Percentiles rank a stretch among this genome's conserved stretches.
Conservation (phyloP, 1,140 invertebrate species). For the Rhagoletis zephyria region DNA sequence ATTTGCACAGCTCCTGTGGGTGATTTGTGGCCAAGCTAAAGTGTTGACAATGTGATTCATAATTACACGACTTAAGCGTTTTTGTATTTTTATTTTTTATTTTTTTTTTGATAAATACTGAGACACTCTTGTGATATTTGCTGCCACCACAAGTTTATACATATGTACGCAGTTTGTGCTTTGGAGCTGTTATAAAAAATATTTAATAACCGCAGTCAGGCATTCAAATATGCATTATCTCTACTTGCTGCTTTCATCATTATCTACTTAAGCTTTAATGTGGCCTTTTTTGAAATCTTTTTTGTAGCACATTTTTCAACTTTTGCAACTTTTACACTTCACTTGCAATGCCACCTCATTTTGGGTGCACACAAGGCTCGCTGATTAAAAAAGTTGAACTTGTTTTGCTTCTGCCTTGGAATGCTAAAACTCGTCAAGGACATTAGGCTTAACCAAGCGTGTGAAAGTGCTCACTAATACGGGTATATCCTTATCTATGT, state of each 20-base stretch:
- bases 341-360: neutral
- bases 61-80: neutral
- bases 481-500: neutral
- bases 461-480: neutral
- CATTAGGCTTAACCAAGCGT: conserved; percentile 22
- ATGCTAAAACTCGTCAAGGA: conserved; percentile 24
- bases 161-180: neutral
- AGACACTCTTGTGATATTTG: neutral
- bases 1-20: neutral
- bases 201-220: neutral
- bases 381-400: conserved; percentile 37
- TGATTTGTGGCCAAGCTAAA: neutral
- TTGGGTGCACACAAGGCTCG: neutral
- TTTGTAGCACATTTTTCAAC: neutral
- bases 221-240: neutral
- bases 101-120: neutral
- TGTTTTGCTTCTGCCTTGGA: neutral
- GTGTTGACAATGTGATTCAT: neutral
- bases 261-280: conserved; percentile 13
- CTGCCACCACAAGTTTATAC: neutral
- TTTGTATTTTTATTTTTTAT: neutral
- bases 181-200: neutral
- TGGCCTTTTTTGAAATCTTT: neutral
- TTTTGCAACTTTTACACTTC: conserved; percentile 11
- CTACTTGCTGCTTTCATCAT: neutral